phyloP scores from a whole-genome alignment of 2,888 invertebrate genomes.

The Tipula unca region DNA sequence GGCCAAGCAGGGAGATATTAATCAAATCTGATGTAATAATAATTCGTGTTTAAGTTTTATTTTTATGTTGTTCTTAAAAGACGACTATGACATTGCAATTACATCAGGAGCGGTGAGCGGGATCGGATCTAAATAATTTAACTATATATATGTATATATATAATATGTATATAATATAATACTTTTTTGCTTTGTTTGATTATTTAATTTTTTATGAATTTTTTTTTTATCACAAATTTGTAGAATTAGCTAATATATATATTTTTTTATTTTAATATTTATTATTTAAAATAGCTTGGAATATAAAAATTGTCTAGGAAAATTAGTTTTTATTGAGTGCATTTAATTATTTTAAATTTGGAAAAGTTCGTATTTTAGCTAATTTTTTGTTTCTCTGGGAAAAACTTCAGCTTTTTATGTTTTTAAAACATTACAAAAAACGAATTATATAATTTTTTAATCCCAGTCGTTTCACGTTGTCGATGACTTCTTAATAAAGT shows the following conservation, averaged over 20 bases:
- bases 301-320: not conserved
- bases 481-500: constrained; percentile 71
- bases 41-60: not conserved
- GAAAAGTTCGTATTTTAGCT: not conserved
- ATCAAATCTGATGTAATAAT: not conserved
- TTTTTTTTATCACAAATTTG: not conserved
- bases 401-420: not conserved
- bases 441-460: constrained; percentile 79
- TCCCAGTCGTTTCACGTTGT: constrained; percentile 74
- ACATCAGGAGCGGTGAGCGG: not conserved
- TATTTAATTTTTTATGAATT: not conserved
- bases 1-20: not conserved
- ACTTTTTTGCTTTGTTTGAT: not conserved
- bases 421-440: constrained; percentile 78
- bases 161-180: constrained; percentile 3
- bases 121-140: not conserved
- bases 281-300: not conserved
- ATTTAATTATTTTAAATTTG: not conserved
- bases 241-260: not conserved
- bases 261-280: not conserved
- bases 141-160: no score
- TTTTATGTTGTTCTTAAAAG: not conserved
- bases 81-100: not conserved
- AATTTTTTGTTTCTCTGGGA: not conserved
- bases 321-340: not conserved